A percentile compares a stretch with the other conserved stretches of the same genome.
phyloP scores from a whole-genome alignment of 2,113 vertebrate genomes.

The Talpa occidentalis region DNA sequence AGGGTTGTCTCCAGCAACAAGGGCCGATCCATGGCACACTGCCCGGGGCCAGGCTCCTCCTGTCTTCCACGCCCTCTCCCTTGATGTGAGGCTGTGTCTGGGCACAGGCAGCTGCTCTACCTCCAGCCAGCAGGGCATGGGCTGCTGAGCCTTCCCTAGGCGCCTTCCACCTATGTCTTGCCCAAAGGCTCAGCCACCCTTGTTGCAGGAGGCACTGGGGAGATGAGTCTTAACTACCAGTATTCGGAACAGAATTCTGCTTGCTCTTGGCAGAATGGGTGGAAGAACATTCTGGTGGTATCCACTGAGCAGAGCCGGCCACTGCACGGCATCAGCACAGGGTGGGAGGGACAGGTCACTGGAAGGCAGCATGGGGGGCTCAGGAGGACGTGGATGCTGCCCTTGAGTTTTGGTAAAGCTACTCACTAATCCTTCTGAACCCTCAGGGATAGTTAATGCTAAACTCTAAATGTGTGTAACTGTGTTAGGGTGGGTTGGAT shows the following conservation, averaged over 20 bases:
- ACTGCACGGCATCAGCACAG: rapidly evolving
- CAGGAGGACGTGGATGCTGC: background rate
- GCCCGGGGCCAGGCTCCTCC: too few relatives aligned
- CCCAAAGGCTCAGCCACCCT: background rate
- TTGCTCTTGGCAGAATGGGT: background rate
- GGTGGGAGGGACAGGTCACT: too few relatives aligned
- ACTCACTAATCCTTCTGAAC: background rate
- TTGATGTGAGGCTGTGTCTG: background rate
- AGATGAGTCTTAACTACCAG: background rate
- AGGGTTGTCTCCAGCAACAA: background rate
- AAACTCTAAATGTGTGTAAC: background rate
- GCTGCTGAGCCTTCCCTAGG: background rate
- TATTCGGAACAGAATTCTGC: background rate
- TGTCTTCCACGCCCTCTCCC: background rate
- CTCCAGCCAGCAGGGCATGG: background rate
- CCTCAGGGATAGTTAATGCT: rapidly evolving
- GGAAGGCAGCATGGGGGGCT: background rate
- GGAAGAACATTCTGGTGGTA: too few relatives aligned
- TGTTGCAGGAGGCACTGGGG: background rate
- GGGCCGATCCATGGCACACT: background rate
- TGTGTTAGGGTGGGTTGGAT: background rate
- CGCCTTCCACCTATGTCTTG: background rate
- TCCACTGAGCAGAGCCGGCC: background rate
- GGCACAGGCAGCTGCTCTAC: background rate
- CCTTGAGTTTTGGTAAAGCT: background rate